Evolutionary conservation across 2,888 invertebrate genomes (phyloP).

Genomic region (Hydraecia micacea): DNA sequence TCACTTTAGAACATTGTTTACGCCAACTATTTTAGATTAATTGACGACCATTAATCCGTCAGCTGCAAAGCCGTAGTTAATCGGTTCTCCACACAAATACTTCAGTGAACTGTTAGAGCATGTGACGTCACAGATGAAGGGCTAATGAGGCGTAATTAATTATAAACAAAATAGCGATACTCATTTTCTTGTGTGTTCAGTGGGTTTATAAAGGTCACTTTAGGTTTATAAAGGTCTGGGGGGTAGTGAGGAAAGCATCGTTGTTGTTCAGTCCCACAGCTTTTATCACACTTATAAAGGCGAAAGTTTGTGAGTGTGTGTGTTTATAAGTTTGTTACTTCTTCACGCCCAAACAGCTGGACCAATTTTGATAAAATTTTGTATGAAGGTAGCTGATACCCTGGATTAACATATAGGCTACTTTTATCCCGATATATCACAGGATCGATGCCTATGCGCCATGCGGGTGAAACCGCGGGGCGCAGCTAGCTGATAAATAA

Average conservation of each 20-base stretch:
- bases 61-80: conserved; percentile 25
- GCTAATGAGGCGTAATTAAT: conserved; percentile 20
- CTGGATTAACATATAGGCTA: too few relatives aligned
- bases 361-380: too few relatives aligned
- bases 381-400: too few relatives aligned
- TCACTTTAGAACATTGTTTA: conserved; percentile 25
- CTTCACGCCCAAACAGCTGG: too few relatives aligned
- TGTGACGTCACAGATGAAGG: conserved; percentile 32
- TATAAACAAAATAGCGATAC: conserved; percentile 1
- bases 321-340: too few relatives aligned
- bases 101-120: conserved; percentile 17
- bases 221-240: background rate
- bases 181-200: background rate
- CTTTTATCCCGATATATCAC: too few relatives aligned
- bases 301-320: too few relatives aligned
- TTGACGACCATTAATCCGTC: conserved; percentile 38
- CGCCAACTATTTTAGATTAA: conserved; percentile 41
- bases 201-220: background rate
- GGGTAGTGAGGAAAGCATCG: background rate
- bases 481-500: background rate
- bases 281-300: too few relatives aligned
- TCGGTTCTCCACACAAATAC: conserved; percentile 35
- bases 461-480: too few relatives aligned
- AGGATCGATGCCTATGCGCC: too few relatives aligned
- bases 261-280: background rate